Evolutionary conservation across 2,888 invertebrate species (phyloP), one percentile per base, ranked within the genome.

Genomic region (Heliothis peltigera): DNA sequence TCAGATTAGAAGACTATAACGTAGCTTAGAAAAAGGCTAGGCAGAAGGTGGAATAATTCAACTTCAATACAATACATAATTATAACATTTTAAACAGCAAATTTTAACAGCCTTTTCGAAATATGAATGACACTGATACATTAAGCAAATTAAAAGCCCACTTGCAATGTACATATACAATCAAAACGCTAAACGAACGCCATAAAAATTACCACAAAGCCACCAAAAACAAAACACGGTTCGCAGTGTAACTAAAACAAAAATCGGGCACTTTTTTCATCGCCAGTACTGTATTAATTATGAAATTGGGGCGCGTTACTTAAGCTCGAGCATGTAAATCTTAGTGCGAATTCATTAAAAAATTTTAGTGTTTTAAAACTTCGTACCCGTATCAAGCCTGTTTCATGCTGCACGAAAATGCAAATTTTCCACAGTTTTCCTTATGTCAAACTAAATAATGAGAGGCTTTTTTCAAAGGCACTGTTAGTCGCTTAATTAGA

Each of bases 331-430:
- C 84, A 89, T 85, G 88, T 87, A 88, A 87, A 89, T 90, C 79
- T 87, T 84, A 66, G 89, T 90, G 88, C 84, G 87, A 87, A 88
- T 89, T 89, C 89, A 92, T 92, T 91, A 91, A 90, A 92, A 91
- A 90, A 87, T 86, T 89, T 86, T 89, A 84, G 85, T 88, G 77
- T 79, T 79, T 88, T 85, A 87, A 86, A 84, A 85, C 82, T 84
- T 79, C 76, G 39, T 73, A 85, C 83, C 84, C 84, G 86, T 89
- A 89, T 90, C 87, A 84, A 84, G 72, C 76, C 77, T 82, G 86
- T 90, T 92, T 91, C 93, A 93, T 94, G 93, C 84, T 57, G 89
- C 93, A 94, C 93, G 93, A 90, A 92, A 92, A 93, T 93, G 93
- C 92, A 88, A 93, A 94, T 93, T 78, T 76, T 56, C 56, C 46